Conservation (phyloP, 2,113 vertebrate species). For the Holacanthus passer region DNA sequence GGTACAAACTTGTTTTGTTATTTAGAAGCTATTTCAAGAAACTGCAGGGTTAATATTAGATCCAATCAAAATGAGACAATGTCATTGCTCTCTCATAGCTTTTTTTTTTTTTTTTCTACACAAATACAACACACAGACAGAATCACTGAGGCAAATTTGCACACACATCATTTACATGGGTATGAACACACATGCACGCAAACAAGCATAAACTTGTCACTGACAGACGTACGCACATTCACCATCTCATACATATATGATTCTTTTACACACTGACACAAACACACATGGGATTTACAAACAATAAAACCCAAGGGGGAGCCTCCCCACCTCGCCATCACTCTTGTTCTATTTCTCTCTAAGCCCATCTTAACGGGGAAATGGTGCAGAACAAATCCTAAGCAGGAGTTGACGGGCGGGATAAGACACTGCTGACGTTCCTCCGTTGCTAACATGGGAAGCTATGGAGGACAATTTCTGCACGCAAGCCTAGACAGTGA, state of each 20-base stretch:
- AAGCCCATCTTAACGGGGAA: constrained; percentile 80
- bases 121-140: neutral
- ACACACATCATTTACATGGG: neutral
- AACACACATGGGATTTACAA: constrained; percentile 38
- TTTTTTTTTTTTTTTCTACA: neutral
- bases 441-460: constrained; percentile 19
- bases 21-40: neutral
- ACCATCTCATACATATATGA: neutral
- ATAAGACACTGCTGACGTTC: constrained; percentile 66
- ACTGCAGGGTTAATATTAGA: no score
- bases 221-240: neutral
- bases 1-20: neutral
- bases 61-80: neutral
- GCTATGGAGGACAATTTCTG: constrained; percentile 10
- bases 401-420: constrained; percentile 76
- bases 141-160: neutral
- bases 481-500: neutral
- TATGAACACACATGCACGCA: neutral
- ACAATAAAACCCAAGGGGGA: constrained; percentile 47
- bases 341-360: constrained; percentile 65
- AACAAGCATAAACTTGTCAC: constrained; percentile 9
- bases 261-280: neutral
- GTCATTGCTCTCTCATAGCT: no score
- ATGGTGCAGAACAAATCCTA: constrained; percentile 85
- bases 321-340: constrained; percentile 49